Conservation (phyloP, 2,888 invertebrate genomes). For the Ametastegia equiseti region DNA sequence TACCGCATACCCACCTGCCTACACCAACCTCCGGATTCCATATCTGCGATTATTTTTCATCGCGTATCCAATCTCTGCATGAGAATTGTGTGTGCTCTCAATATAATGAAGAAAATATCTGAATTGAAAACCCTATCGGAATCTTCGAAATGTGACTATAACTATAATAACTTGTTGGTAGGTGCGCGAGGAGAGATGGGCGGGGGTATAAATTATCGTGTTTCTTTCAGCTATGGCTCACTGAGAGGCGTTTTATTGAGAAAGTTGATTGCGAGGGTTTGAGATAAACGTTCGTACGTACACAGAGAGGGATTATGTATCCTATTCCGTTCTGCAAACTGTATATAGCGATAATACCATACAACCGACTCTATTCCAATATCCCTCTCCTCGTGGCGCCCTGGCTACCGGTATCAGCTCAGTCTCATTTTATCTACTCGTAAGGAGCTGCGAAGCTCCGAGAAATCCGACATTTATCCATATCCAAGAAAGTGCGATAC, state of each 20-base stretch:
- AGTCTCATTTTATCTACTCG: neutral
- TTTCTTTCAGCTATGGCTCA: neutral
- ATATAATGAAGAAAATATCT: no score
- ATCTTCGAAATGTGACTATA: no score
- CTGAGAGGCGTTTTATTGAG: neutral
- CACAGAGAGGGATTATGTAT: neutral
- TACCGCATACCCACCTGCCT: neutral
- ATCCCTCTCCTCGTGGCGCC: neutral
- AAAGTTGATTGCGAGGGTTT: neutral
- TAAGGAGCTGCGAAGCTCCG: neutral
- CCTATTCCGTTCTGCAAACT: slow-evolving; percentile 6
- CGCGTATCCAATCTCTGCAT: no score
- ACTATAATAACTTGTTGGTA: no score
- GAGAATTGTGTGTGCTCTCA: no score
- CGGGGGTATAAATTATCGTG: neutral
- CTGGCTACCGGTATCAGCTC: neutral
- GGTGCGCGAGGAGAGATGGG: no score
- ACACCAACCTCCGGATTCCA: no score
- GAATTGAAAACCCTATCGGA: no score
- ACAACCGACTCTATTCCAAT: neutral
- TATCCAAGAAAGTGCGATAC: no score
- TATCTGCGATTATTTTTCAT: no score
- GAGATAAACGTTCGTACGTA: neutral
- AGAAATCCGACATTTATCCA: slow-evolving; percentile 2
- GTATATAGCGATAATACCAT: neutral